A percentile compares a stretch with the other conserved stretches of the same genome.
Conservation (phyloP, 2,797 vertebrate genomes). For the Enteromius radiatus region DNA sequence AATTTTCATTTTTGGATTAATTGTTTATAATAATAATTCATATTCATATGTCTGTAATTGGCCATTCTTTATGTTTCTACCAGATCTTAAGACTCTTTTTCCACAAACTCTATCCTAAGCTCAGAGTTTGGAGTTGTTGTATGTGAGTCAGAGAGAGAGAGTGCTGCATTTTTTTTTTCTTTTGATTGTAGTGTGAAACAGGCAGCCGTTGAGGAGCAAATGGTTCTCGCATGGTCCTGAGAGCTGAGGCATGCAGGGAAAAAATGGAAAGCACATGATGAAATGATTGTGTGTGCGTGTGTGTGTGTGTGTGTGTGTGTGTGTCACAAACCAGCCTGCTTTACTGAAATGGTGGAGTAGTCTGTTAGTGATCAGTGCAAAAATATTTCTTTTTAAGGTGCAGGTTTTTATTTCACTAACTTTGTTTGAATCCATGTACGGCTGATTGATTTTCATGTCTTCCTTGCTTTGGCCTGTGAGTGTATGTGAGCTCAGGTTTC, state of each 20-base stretch:
- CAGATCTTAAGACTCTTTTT: background rate
- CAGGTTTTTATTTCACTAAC: slow-evolving; percentile 16
- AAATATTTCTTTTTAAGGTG: background rate
- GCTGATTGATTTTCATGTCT: slow-evolving; percentile 18
- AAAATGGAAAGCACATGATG: slow-evolving; percentile 57
- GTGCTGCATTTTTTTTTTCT: slow-evolving; percentile 33
- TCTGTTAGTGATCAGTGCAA: background rate
- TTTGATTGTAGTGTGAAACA: slow-evolving; percentile 48
- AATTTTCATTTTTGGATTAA: background rate
- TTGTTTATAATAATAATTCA: background rate
- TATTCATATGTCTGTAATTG: slow-evolving; percentile 12
- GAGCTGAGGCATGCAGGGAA: slow-evolving; percentile 35
- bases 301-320: slow-evolving; percentile 26
- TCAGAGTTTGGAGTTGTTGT: slow-evolving; percentile 20
- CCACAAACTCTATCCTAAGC: background rate
- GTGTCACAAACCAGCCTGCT: slow-evolving; percentile 4
- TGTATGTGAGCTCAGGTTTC: slow-evolving; percentile 60
- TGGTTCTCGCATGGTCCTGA: slow-evolving; percentile 53
- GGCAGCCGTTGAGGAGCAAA: slow-evolving; percentile 47
- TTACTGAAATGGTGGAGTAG: slow-evolving; percentile 12
- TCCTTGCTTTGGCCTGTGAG: slow-evolving; percentile 17
- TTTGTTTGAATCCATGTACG: slow-evolving; percentile 7
- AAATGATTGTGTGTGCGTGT: slow-evolving; percentile 42
- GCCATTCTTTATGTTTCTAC: background rate
- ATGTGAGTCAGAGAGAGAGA: slow-evolving; percentile 2